Conservation (phyloP, 2,113 vertebrate genomes). For the Heteronetta atricapilla region DNA sequence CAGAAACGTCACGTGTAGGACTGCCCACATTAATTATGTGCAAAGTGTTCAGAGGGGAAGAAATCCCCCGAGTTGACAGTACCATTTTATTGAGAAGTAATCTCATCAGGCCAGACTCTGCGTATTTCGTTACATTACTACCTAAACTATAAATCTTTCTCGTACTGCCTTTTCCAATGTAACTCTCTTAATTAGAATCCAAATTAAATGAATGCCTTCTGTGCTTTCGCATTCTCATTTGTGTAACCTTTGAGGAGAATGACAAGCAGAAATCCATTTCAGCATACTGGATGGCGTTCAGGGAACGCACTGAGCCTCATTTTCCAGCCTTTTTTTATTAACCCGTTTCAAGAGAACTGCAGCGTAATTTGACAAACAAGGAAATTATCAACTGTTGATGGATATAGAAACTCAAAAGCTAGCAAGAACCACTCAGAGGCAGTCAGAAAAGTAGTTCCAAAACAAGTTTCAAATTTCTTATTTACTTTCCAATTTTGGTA, state of each 20-base stretch:
- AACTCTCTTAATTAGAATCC: constrained; percentile 12
- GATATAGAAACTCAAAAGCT: not conserved
- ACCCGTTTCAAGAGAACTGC: not conserved
- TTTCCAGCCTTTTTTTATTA: constrained; percentile 17
- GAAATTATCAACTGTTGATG: not conserved
- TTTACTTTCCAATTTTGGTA: not conserved
- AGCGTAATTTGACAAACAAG: not conserved
- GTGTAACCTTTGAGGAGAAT: not conserved
- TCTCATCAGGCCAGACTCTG: not conserved
- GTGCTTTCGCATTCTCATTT: constrained; percentile 3
- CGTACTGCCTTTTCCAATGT: not conserved
- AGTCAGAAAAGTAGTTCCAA: not conserved
- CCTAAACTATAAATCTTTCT: not conserved
- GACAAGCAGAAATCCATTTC: constrained; percentile 1
- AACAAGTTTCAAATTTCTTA: constrained; percentile 3
- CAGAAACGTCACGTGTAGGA: not conserved
- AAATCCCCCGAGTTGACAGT: not conserved
- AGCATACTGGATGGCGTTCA: not conserved
- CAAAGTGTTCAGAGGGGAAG: not conserved
- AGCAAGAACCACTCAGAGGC: not conserved
- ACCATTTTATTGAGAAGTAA: not conserved
- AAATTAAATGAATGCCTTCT: constrained; percentile 36
- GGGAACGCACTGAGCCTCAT: not conserved
- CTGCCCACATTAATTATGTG: not conserved
- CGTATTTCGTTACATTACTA: not conserved